Base-by-base conservation (phyloP, 2,888 invertebrate species). In the Xanthia togata region DNA sequence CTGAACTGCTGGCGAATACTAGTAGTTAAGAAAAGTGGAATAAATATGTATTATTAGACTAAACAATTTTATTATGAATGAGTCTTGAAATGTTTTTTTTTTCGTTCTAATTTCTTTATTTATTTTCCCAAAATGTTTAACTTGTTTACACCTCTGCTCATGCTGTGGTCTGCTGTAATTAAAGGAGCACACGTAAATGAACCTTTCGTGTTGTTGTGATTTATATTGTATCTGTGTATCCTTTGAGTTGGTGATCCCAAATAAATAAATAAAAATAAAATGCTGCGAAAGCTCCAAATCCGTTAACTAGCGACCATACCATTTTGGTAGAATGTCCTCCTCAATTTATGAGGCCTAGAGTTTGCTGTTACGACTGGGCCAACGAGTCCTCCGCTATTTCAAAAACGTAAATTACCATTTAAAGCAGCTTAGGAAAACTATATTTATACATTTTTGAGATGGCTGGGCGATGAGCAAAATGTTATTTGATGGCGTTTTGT, bases 401-500 rank as follows among this genome's bases (percentile, higher is more conserved):
- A 23, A 69, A 60, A 26, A 26, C 12, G 38, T 57, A 38, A 50
- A 69, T 59, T 38, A 35, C 5, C 14, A 41, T 41, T 17, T 31
- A n/a, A 60, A 50, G 20, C 20, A 35, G 17, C 26, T 9, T 35
- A 35, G 35, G 4, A 0, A 23, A 35, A 47, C 4, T 57, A 26
- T 63, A 31, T 70, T 20, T 12, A 53, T 6, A 20, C 3, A 38
- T 38, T 47, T 70, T 67, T 50, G 17, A 14, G 70, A 71, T 12
- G 4, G n/a, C 14, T 26, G 11, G 23, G 55, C 23, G 9, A 41
- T 59, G 26, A 82, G 82, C 69, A 87, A 88, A n/a, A 82, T 87
- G 87, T 87, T 88, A 86, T 89, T 84, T 83, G 85, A 85, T 79
- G 82, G 73, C 60, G 86, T 87, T 89, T 83, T 85, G 84, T 84